Evolutionary conservation across 2,888 invertebrate species (phyloP).

Genomic region (Exephanes ischioxanthus): DNA sequence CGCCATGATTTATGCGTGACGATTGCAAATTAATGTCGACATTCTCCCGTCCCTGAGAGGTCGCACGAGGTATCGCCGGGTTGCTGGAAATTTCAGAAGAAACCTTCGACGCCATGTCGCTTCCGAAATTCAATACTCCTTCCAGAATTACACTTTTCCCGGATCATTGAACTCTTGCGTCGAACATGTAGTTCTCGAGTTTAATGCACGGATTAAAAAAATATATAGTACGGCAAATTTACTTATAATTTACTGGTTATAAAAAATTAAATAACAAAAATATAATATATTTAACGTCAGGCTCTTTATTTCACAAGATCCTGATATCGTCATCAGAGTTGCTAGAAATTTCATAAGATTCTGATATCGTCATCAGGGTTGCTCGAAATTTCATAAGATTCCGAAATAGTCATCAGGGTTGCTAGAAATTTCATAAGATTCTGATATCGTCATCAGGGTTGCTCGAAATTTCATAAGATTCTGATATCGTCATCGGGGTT

Average conservation of each 20-base stretch:
- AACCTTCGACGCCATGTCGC: background rate
- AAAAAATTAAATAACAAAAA: too few relatives aligned
- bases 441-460: too few relatives aligned
- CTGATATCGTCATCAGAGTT: too few relatives aligned
- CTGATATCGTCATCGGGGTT: too few relatives aligned
- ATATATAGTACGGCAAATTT: slow-evolving; percentile 2
- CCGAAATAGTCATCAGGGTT: too few relatives aligned
- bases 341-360: background rate
- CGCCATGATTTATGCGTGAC: slow-evolving; percentile 73
- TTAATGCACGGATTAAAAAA: background rate
- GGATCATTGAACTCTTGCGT: slow-evolving; percentile 1
- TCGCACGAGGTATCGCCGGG: slow-evolving; percentile 8
- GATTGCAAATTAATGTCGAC: slow-evolving; percentile 77
- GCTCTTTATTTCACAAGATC: too few relatives aligned
- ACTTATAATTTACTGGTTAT: background rate
- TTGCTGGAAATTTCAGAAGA: background rate
- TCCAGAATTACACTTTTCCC: background rate
- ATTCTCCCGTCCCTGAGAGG: slow-evolving; percentile 59
- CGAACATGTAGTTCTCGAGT: background rate
- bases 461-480: too few relatives aligned
- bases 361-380: too few relatives aligned
- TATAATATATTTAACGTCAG: too few relatives aligned
- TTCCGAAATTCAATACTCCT: background rate
- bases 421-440: too few relatives aligned
- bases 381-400: too few relatives aligned